phyloP scores from a whole-genome alignment of 1,140 invertebrate species.

The Gonioctena quinquepunctata region DNA sequence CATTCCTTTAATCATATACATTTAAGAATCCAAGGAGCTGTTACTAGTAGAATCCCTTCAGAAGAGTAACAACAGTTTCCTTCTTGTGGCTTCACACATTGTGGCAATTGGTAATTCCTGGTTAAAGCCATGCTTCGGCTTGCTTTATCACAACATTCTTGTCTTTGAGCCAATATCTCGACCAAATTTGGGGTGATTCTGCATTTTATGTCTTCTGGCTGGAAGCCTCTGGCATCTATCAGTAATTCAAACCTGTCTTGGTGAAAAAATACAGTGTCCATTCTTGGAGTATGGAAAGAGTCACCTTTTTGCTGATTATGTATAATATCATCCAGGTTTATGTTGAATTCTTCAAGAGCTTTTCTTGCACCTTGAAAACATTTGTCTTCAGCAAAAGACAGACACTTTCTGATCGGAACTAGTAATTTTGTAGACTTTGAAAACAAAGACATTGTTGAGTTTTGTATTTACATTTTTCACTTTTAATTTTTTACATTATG shows the following conservation, averaged over 20 bases:
- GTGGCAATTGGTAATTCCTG: slow-evolving; percentile 40
- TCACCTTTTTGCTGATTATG: neutral
- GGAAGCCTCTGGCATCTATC: slow-evolving; percentile 38
- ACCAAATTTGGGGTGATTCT: slow-evolving; percentile 28
- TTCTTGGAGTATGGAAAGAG: neutral
- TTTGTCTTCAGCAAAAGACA: slow-evolving; percentile 11
- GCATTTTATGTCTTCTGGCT: slow-evolving; percentile 41
- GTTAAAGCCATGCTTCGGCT: slow-evolving; percentile 29
- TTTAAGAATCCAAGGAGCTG: slow-evolving; percentile 33
- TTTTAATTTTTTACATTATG: no score
- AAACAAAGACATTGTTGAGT: neutral
- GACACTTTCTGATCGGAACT: slow-evolving; percentile 7
- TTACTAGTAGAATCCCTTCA: slow-evolving; percentile 38
- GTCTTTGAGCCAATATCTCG: slow-evolving; percentile 30
- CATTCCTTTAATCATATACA: neutral
- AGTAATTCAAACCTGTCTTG: slow-evolving; percentile 29
- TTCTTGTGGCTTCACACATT: slow-evolving; percentile 29
- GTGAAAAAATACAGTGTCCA: slow-evolving; percentile 29
- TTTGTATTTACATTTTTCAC: neutral
- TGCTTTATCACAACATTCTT: slow-evolving; percentile 19
- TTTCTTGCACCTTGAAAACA: neutral
- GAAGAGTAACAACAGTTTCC: slow-evolving; percentile 36
- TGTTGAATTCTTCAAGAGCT: slow-evolving; percentile 5
- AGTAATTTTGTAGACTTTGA: slow-evolving; percentile 12
- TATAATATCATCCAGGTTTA: neutral